Conservation (phyloP, 2,113 vertebrate species). For the Cephalopterus ornatus region DNA sequence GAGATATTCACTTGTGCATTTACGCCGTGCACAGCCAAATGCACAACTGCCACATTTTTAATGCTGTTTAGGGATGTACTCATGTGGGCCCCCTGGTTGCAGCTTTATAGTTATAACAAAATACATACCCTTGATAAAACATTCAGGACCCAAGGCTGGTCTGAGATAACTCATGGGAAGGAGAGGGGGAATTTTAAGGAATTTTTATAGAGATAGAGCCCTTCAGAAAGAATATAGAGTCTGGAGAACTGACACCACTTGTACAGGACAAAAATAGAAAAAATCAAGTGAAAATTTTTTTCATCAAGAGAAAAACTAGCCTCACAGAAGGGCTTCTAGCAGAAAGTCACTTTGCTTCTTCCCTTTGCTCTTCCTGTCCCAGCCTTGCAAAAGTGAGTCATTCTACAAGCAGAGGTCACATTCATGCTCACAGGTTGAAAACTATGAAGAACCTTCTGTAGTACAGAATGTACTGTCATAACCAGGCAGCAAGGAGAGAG, state of each 20-base stretch:
- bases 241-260: background rate
- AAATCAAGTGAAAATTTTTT: background rate
- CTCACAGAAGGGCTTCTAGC: background rate
- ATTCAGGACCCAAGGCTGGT: background rate
- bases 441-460: background rate
- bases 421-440: background rate
- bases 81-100: background rate
- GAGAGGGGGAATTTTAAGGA: background rate
- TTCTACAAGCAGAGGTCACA: background rate
- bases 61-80: background rate
- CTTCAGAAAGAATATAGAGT: background rate
- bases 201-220: background rate
- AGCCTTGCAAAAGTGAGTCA: accelerated
- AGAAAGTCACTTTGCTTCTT: background rate
- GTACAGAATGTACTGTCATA: background rate
- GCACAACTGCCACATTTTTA: background rate
- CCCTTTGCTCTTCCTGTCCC: background rate
- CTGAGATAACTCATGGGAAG: background rate
- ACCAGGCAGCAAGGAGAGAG: background rate
- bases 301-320: background rate
- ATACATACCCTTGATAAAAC: accelerated
- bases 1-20: background rate
- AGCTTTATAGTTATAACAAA: background rate
- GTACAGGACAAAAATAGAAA: background rate
- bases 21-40: background rate